Base-by-base conservation (phyloP, 2,113 vertebrate species). In the Phrynosoma blainvillii region DNA sequence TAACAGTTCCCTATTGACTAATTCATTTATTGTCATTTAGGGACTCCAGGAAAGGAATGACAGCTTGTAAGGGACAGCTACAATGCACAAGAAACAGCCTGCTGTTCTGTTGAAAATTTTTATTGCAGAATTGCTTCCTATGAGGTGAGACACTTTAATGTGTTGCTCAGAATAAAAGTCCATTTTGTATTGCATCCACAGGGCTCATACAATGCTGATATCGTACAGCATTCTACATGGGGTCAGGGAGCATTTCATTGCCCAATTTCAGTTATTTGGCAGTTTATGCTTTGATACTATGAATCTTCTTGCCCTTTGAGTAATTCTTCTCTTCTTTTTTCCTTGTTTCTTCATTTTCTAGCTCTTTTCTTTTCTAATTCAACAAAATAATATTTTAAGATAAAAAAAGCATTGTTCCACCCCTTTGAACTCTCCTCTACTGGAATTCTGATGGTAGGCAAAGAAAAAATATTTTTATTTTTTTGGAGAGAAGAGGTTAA, bases 31-130 rank as follows among this genome's bases (percentile, higher is more conserved):
- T 95, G 7, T 84, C 52, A 0, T 85, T 80, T 90, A 99, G 99
- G 98, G 98, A 4, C 98, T 98, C 84, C 98, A 99, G 93, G 98
- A 99, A 91, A 98, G 98, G 74, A 98, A 99, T 84, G 97, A 98
- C 90, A 96, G 97, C 85, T 96, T 99, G 85, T 97, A 98, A 71
- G 96, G 98, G 1, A 87, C 95, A 0, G 98, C 98, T 42, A 95
- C 97, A 78, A 98, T 99, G 92, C 98, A 98, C 3, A 98, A 99
- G 93, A 99, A 98, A 82, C 98, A 99, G 94, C 97, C 97, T 0
- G 98, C 97, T 84, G 98, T 99, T 99, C 98, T 0, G 94, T 99
- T 92, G 98, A 99, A 94, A 98, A 95, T 95, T 18, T 99, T 99
- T 95, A 98, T 99, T 47, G 98, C 98, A n/a, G 98, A 99, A 79